A percentile compares a stretch with the other conserved stretches of the same genome.
Conservation (phyloP, 2,797 vertebrate species). For the Intellagama lesueurii region DNA sequence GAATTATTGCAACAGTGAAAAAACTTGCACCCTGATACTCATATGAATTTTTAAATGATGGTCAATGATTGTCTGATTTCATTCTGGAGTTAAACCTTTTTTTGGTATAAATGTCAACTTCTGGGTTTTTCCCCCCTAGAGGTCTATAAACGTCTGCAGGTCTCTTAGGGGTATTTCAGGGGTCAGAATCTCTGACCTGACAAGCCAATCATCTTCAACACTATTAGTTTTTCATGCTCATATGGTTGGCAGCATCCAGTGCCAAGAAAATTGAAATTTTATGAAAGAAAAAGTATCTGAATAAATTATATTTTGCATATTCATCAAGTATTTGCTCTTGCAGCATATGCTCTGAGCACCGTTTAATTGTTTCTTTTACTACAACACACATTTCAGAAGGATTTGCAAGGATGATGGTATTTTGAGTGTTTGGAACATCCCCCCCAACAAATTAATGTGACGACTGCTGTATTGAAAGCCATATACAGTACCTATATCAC, state of each 20-base stretch:
- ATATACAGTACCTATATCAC: not conserved
- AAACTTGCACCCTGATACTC: no score
- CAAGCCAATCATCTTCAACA: no score
- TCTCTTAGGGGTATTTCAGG: no score
- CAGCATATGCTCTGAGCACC: not conserved
- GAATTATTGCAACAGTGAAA: no score
- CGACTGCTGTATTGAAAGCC: not conserved
- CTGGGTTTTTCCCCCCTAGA: not conserved
- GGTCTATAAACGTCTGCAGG: no score
- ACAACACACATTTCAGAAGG: not conserved
- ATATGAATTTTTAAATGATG: no score
- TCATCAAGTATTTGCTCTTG: constrained; percentile 25
- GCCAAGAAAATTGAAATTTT: not conserved
- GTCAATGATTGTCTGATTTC: no score
- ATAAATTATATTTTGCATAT: constrained; percentile 11
- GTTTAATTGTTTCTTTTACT: constrained; percentile 20
- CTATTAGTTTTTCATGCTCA: not conserved
- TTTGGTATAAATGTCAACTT: no score
- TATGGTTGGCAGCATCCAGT: not conserved
- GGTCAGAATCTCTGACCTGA: no score
- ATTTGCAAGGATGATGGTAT: not conserved
- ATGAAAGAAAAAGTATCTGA: constrained; percentile 13
- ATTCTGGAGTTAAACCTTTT: no score
- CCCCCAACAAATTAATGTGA: not conserved
- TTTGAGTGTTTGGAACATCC: not conserved